Conservation (phyloP, 2,113 vertebrate species). For the Pan troglodytes region NHGRI_mPanTro3-v2.1_pri NC_072413.2:50785001-50785500, state of each 20-base stretch:
- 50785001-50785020: conserved; percentile 13
- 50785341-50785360: conserved; percentile 49
- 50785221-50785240: conserved; percentile 47
- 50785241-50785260: conserved; percentile 28
- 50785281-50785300: conserved; percentile 45
- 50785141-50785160: conserved; percentile 40
- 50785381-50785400: conserved; percentile 60
- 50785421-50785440: conserved; percentile 62
- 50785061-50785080: conserved; percentile 39
- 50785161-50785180: conserved; percentile 26
- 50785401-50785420: conserved; percentile 74
- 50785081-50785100: conserved; percentile 41
- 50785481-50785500: too few species aligned
- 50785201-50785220: conserved; percentile 21
- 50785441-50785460: conserved; percentile 45
- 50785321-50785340: conserved; percentile 51
- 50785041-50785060: conserved; percentile 42
- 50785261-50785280: conserved; percentile 13
- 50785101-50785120: conserved; percentile 52
- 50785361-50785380: conserved; percentile 60
- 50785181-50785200: conserved; percentile 46
- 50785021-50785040: background rate
- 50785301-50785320: background rate
- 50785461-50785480: conserved; percentile 4
- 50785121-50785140: conserved; percentile 46